These are phyloP conservation scores for Poecilus cupreus DNA, from an alignment of 2,888 invertebrate genomes.

Conservation along the genomic window DNA sequence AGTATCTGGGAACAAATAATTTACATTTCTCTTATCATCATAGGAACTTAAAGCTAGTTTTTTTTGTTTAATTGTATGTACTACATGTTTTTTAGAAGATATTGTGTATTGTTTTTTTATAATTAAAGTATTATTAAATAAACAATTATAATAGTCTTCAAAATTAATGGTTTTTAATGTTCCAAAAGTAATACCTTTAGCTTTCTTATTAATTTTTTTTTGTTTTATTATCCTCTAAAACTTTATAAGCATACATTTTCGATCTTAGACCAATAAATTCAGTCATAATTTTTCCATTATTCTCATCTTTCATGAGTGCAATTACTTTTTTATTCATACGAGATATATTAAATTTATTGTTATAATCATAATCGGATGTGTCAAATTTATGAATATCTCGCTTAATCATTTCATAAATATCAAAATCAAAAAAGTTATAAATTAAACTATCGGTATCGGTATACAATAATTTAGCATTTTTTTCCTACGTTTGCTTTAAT, in stretches of 20 bases:
- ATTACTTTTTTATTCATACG: too few species aligned
- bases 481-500: constrained; percentile 61
- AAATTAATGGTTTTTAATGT: background rate
- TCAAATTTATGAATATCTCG: constrained; percentile 61
- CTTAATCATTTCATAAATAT: constrained; percentile 49
- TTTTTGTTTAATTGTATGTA: constrained; percentile 52
- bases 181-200: too few species aligned
- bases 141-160: background rate
- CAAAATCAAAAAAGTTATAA: too few species aligned
- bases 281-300: too few species aligned
- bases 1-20: background rate
- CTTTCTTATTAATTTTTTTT: too few species aligned
- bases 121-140: background rate
- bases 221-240: too few species aligned
- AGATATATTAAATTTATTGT: constrained; percentile 63
- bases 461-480: constrained; percentile 61
- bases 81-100: constrained; percentile 36
- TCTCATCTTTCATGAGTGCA: too few species aligned
- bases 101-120: background rate
- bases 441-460: constrained; percentile 61
- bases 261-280: too few species aligned
- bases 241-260: too few species aligned
- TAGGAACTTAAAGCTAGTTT: constrained; percentile 54
- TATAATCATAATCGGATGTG: too few species aligned
- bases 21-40: constrained; percentile 61